Evolutionary conservation across 2,113 vertebrate species (phyloP).

Genomic region (Solenodon paradoxus): DNA sequence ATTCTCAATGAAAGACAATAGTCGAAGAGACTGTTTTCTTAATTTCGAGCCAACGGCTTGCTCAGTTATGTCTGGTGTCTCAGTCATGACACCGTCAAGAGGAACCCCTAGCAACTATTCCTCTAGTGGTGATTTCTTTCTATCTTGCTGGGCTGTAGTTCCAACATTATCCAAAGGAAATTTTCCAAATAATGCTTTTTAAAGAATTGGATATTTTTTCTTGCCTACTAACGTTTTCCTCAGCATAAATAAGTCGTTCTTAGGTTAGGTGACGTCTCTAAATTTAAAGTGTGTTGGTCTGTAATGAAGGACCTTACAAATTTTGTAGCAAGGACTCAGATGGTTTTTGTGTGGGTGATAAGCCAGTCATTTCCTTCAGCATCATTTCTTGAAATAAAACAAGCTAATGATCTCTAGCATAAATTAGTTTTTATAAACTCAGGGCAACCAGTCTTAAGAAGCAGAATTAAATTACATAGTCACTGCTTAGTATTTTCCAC

Average conservation of each 20-base stretch:
- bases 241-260: neutral
- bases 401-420: neutral
- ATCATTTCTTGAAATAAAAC: neutral
- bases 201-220: slow-evolving; percentile 14
- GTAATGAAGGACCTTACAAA: neutral
- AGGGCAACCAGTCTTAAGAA: neutral
- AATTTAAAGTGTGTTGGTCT: neutral
- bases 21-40: neutral
- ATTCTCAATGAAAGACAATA: neutral
- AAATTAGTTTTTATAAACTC: neutral
- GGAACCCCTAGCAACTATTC: slow-evolving; percentile 38
- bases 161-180: neutral
- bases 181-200: neutral
- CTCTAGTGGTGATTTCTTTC: neutral
- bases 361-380: neutral
- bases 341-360: neutral
- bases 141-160: neutral
- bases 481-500: neutral
- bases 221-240: neutral
- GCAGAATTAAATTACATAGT: slow-evolving; percentile 17
- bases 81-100: neutral
- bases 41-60: neutral
- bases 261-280: neutral
- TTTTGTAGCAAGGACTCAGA: neutral
- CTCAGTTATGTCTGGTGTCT: slow-evolving; percentile 7